Conservation (phyloP, 2,797 vertebrate genomes). For the Tinamus major region DNA sequence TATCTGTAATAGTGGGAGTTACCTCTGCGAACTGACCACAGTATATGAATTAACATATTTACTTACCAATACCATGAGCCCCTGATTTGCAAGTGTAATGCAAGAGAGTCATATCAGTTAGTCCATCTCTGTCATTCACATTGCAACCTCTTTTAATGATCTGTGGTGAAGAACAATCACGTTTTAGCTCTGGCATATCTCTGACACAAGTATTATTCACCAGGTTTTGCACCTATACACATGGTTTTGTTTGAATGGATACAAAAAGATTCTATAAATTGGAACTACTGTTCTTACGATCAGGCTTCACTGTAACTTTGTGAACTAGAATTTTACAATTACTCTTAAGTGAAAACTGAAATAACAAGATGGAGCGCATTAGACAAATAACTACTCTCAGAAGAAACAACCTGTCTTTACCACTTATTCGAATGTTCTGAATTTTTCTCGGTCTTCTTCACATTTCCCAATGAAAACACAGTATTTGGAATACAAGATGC, state of each 20-base stretch:
- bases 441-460: background rate
- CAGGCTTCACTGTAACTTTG: background rate
- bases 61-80: slow-evolving; percentile 95
- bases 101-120: slow-evolving; percentile 97
- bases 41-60: background rate
- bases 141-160: slow-evolving; percentile 95
- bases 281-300: background rate
- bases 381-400: background rate
- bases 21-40: background rate
- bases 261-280: background rate
- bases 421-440: background rate
- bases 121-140: slow-evolving; percentile 94
- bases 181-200: background rate
- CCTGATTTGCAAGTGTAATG: slow-evolving; percentile 96
- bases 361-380: background rate
- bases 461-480: background rate
- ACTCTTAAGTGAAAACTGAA: background rate
- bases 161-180: slow-evolving; percentile 73
- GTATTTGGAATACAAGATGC: background rate
- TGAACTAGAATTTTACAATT: background rate
- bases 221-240: background rate
- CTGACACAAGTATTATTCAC: background rate
- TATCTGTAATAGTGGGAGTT: background rate
- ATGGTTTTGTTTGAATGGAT: background rate
- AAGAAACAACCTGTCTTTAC: background rate